These are phyloP conservation scores for Promerops cafer DNA, from an alignment of 2,113 vertebrate species.

Conservation along the genomic window DNA sequence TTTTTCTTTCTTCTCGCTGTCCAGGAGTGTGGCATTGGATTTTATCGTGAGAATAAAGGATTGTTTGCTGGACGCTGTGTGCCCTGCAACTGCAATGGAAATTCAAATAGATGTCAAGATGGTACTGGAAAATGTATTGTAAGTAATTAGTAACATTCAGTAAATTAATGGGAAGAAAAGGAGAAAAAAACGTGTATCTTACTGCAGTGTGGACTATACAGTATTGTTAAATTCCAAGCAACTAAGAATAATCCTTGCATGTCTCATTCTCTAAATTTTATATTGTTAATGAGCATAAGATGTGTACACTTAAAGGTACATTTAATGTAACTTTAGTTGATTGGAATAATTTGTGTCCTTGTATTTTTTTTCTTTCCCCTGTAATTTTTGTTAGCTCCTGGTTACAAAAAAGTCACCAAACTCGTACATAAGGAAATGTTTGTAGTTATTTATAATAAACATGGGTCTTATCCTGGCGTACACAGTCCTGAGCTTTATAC, in stretches of 20 bases:
- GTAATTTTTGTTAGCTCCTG: not conserved
- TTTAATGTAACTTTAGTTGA: not conserved
- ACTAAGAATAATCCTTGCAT: not conserved
- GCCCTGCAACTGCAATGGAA: slow-evolving; percentile 85
- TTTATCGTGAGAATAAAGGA: slow-evolving; percentile 77
- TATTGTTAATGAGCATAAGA: not conserved
- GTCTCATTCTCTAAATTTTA: not conserved
- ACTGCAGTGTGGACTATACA: not conserved
- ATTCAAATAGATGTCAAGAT: slow-evolving; percentile 83
- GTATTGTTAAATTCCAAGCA: not conserved
- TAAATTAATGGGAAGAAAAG: not conserved
- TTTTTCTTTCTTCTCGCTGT: not conserved
- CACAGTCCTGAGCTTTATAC: not conserved
- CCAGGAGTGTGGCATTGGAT: slow-evolving; percentile 84
- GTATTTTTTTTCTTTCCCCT: not conserved
- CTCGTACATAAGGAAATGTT: not conserved
- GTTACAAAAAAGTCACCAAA: not conserved
- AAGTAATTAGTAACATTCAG: slow-evolving; percentile 63
- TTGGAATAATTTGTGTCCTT: not conserved
- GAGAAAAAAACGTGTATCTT: not conserved
- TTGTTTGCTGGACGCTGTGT: slow-evolving; percentile 76
- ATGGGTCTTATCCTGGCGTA: not conserved
- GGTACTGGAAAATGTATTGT: slow-evolving; percentile 86
- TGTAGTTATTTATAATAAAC: not conserved
- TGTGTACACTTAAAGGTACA: not conserved